Conservation (phyloP, 2,113 vertebrate species). For the Macquaria australasica region DNA sequence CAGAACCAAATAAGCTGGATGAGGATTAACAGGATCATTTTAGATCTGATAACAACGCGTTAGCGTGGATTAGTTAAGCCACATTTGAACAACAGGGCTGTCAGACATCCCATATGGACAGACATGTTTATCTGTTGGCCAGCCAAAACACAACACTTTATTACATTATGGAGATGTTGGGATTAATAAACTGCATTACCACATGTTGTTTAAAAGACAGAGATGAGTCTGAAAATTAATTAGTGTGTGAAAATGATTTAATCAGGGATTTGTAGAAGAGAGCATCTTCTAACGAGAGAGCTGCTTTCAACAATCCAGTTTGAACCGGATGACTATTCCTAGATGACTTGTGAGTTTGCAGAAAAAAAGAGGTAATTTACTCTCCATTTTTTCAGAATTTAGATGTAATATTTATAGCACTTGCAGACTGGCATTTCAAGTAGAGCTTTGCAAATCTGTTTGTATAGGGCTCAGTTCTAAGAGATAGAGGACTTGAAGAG, state of each 20-base stretch:
- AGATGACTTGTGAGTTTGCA: neutral
- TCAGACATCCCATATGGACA: neutral
- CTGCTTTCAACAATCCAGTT: constrained; percentile 25
- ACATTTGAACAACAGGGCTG: neutral
- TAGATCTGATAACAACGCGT: neutral
- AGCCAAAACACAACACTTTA: constrained; percentile 5
- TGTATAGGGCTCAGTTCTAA: neutral
- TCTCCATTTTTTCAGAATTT: neutral
- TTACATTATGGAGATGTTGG: constrained; percentile 8
- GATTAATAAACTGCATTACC: constrained; percentile 10
- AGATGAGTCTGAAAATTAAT: neutral
- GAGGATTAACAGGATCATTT: neutral
- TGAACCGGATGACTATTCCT: constrained; percentile 23
- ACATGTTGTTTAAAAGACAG: constrained; percentile 9
- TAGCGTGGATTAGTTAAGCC: constrained; percentile 17
- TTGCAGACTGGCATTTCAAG: neutral
- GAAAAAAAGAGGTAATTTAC: constrained; percentile 11
- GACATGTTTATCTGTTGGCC: neutral
- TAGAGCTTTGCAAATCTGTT: neutral
- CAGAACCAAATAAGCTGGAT: neutral
- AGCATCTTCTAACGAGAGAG: constrained; percentile 5
- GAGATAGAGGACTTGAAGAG: neutral
- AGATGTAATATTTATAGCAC: constrained; percentile 14
- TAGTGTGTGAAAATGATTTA: constrained; percentile 10
- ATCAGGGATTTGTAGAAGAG: constrained; percentile 21